Percentiles rank a stretch among this genome's conserved stretches.
phyloP scores from a whole-genome alignment of 2,888 invertebrate genomes.

The Molorchus minor region DNA sequence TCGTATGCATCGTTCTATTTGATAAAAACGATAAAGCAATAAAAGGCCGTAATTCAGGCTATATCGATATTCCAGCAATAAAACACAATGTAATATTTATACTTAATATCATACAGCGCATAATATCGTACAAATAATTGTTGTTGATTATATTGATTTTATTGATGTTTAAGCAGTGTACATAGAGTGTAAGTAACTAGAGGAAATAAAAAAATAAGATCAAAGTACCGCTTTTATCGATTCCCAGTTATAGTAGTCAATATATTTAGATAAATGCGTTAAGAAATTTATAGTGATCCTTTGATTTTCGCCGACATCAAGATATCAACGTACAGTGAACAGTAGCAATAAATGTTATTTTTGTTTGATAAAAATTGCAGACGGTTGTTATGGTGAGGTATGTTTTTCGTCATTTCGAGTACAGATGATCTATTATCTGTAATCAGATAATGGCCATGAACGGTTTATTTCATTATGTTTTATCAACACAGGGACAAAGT shows the following conservation, averaged over 20 bases:
- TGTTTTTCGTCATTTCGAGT: too few relatives aligned
- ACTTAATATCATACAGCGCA: conserved; percentile 22
- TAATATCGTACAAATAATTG: conserved; percentile 29
- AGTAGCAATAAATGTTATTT: conserved; percentile 43
- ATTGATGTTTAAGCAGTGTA: conserved; percentile 29
- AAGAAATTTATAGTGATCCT: conserved; percentile 42
- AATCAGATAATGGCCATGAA: too few relatives aligned
- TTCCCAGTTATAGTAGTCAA: conserved; percentile 48
- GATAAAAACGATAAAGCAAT: conserved; percentile 26
- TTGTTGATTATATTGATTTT: conserved; percentile 32
- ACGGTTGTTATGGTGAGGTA: background rate
- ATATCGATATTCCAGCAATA: conserved; percentile 25
- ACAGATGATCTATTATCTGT: too few relatives aligned
- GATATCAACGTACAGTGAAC: conserved; percentile 41
- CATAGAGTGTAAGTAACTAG: conserved; percentile 28
- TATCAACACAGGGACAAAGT: too few relatives aligned
- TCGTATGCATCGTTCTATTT: conserved; percentile 12
- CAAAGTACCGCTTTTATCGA: conserved; percentile 37
- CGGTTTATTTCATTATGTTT: too few relatives aligned
- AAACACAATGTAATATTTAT: conserved; percentile 28
- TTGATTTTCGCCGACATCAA: conserved; percentile 33
- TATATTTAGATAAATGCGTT: conserved; percentile 46
- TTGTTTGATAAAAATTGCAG: conserved; percentile 21
- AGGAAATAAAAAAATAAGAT: conserved; percentile 25
- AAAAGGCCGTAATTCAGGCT: conserved; percentile 20